These are phyloP conservation scores for Holothuria glaberrima DNA, from an alignment of 35 echinoderm and acorn worm species.

Conservation along the genomic window DNA sequence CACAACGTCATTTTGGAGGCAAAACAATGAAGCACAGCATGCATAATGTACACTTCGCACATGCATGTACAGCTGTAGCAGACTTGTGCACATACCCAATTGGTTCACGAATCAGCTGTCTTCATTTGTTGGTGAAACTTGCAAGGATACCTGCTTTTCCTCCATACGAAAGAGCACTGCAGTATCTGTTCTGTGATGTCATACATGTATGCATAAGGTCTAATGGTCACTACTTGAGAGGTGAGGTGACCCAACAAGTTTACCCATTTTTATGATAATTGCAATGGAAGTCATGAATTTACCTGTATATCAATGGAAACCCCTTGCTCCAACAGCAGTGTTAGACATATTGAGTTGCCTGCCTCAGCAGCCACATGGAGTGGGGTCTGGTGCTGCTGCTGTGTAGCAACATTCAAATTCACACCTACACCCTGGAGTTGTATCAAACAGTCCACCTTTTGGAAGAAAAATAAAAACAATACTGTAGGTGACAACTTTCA, in stretches of 20 bases:
- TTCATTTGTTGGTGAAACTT: too few relatives aligned
- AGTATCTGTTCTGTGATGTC: too few relatives aligned
- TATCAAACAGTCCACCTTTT: constrained; percentile 79
- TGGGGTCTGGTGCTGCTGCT: constrained; percentile 81
- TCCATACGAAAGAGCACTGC: too few relatives aligned
- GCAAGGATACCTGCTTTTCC: too few relatives aligned
- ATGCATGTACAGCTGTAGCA: too few relatives aligned
- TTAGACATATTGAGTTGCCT: constrained; percentile 68
- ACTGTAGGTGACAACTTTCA: too few relatives aligned
- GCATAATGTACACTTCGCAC: too few relatives aligned
- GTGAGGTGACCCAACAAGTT: background rate
- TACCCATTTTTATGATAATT: background rate
- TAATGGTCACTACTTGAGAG: background rate
- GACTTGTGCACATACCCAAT: too few relatives aligned
- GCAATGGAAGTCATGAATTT: background rate
- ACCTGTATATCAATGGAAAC: constrained; percentile 78
- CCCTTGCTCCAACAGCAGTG: constrained; percentile 68
- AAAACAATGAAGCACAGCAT: too few relatives aligned
- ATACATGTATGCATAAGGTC: too few relatives aligned
- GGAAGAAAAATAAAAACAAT: constrained; percentile 47
- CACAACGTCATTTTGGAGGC: too few relatives aligned
- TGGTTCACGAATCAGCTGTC: too few relatives aligned
- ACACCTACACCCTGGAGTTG: constrained; percentile 65
- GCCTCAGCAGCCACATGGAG: constrained; percentile 79
- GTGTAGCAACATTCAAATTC: constrained; percentile 78